Evolutionary conservation across 2,888 invertebrate species (phyloP), one percentile per base, ranked within the genome.

Genomic region (Linhomoeus sp.): DNA sequence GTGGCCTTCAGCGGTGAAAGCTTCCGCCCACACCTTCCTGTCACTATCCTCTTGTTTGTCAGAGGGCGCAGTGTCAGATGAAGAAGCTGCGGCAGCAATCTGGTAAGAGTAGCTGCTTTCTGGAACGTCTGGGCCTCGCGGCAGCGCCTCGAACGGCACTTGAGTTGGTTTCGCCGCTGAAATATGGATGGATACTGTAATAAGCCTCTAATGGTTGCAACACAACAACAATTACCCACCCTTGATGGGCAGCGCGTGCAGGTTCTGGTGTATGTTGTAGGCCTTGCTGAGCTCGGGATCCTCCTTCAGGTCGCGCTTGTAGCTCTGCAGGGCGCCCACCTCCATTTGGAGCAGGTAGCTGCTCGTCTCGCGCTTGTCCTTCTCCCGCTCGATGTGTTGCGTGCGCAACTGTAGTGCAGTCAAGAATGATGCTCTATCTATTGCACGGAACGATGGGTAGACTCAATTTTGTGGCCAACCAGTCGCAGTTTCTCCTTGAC

Each of bases 21-120:
- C 78, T 66, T 87, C 83, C 52, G 79, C 77, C 87, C 87, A 87
- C 23, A n/a, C n/a, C n/a, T n/a, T n/a, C n/a, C n/a, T n/a, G n/a
- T n/a, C n/a, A n/a, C n/a, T n/a, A n/a, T n/a, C n/a, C n/a, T n/a
- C n/a, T n/a, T n/a, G n/a, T n/a, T n/a, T n/a, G n/a, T n/a, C n/a
- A n/a, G n/a, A n/a, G n/a, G n/a, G n/a, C n/a, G n/a, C n/a, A n/a
- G n/a, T n/a, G n/a, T n/a, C n/a, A n/a, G n/a, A n/a, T n/a, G n/a
- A n/a, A n/a, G n/a, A n/a, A n/a, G n/a, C n/a, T n/a, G n/a, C n/a
- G n/a, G n/a, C n/a, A n/a, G n/a, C n/a, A n/a, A n/a, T n/a, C n/a
- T n/a, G n/a, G n/a, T n/a, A n/a, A n/a, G n/a, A n/a, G n/a, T n/a
- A n/a, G n/a, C n/a, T n/a, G n/a, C n/a, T n/a, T n/a, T n/a, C n/a